These are phyloP conservation scores for Bicyclus anynana DNA, from an alignment of 1,140 invertebrate genomes.

Conservation along the genomic window DNA sequence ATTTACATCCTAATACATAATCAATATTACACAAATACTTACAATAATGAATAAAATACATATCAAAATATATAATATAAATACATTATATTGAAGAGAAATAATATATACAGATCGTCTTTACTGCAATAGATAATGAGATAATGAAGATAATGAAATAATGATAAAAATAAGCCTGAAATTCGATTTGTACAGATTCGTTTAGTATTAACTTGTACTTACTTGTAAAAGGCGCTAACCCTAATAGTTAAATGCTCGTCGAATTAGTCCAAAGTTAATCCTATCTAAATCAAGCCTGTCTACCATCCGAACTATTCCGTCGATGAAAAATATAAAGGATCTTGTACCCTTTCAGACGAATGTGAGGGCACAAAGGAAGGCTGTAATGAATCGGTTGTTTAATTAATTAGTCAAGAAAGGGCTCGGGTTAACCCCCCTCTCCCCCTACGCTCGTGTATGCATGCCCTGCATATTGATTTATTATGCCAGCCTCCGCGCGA, in stretches of 20 bases:
- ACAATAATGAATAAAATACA: too few species aligned
- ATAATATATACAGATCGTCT: too few species aligned
- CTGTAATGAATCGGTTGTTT: constrained; percentile 77
- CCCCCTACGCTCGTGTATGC: constrained; percentile 44
- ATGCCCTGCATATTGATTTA: constrained; percentile 75
- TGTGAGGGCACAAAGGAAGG: constrained; percentile 72
- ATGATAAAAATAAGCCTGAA: too few species aligned
- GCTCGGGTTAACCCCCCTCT: constrained; percentile 36
- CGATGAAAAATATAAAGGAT: constrained; percentile 40
- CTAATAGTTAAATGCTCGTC: not conserved
- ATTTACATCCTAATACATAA: too few species aligned
- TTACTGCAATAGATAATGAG: too few species aligned
- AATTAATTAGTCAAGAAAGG: constrained; percentile 78
- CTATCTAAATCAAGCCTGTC: not conserved
- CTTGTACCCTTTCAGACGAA: constrained; percentile 63
- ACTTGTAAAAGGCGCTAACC: too few species aligned
- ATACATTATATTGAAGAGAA: too few species aligned
- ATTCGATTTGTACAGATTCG: too few species aligned
- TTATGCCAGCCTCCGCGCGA: constrained; percentile 59
- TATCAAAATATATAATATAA: too few species aligned
- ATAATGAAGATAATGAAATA: too few species aligned
- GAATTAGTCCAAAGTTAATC: not conserved
- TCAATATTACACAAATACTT: too few species aligned
- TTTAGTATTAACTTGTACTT: too few species aligned
- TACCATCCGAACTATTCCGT: constrained; percentile 23